Base-by-base conservation (phyloP, 2,888 invertebrate species). In the Argynnis bischoffii region DNA sequence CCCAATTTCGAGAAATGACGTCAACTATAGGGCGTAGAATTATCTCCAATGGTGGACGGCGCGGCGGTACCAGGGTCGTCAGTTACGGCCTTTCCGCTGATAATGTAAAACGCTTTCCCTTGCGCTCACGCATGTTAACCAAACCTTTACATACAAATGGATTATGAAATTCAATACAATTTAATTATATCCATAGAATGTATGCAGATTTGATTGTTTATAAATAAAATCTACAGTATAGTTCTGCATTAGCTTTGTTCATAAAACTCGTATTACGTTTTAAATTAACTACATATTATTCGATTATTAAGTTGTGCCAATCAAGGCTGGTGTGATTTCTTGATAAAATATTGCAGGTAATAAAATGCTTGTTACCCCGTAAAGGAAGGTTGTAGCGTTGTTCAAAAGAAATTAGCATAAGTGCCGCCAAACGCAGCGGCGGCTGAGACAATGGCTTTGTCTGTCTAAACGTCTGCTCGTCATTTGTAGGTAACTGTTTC, bases 371-470 rank as follows among this genome's bases (percentile, higher is more conserved):
- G 82, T 82, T 81, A 76, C 75, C 80, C 81, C 75, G 80, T 79
- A 81, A 85, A 82, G 82, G 85, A 82, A 87, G 86, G 80, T 78
- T 80, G 80, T 77, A 79, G 80, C 80, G 81, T 81, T 79, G 83
- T 82, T 90, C 85, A 85, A 90, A 88, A 88, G 88, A 87, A 87
- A 91, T 92, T 90, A 86, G 86, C 92, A 91, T 91, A 91, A 88
- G 84, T 84, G 83, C 87, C 85, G 86, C 84, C 87, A 84, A 87
- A 89, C 84, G 81, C 83, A 82, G 83, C 78, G 80, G 78, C 78
- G 76, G 73, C 75, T 74, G 81, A 87, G 83, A 92, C 92, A 92
- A 92, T 90, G 88, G 83, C 91, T 90, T 92, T 91, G 91, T 90
- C 87, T 84, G 86, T 84, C 83, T 82, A 81, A 86, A 80, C 79